Conservation (phyloP, 1,140 invertebrate species). For the Trigoniulus corallinus region DNA sequence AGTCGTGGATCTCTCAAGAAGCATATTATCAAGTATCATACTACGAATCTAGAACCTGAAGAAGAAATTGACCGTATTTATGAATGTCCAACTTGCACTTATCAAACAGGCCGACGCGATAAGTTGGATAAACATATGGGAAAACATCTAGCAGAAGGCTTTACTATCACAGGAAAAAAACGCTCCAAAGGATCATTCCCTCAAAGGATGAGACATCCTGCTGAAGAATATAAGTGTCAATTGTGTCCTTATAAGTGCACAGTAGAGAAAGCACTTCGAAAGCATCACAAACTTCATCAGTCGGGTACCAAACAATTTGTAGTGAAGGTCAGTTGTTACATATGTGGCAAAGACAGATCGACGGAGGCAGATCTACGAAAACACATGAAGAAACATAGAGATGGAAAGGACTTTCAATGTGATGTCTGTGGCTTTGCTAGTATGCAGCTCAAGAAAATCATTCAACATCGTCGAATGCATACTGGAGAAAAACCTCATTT, state of each 20-base stretch:
- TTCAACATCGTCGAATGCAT: slow-evolving; percentile 37
- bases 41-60: slow-evolving; percentile 9
- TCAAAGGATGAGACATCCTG: slow-evolving; percentile 19
- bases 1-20: slow-evolving; percentile 16
- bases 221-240: slow-evolving; percentile 19
- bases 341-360: slow-evolving; percentile 19
- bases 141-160: slow-evolving; percentile 19
- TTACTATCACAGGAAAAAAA: slow-evolving; percentile 20
- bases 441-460: slow-evolving; percentile 24
- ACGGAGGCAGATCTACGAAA: slow-evolving; percentile 17
- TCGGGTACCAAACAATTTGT: slow-evolving; percentile 10
- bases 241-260: slow-evolving; percentile 20
- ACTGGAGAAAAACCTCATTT: slow-evolving; percentile 40
- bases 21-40: slow-evolving; percentile 15
- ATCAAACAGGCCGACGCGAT: slow-evolving; percentile 15
- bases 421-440: slow-evolving; percentile 20
- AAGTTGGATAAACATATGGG: slow-evolving; percentile 20
- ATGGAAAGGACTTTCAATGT: slow-evolving; percentile 18
- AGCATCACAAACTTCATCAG: slow-evolving; percentile 18
- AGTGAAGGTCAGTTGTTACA: slow-evolving; percentile 14
- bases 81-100: slow-evolving; percentile 18
- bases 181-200: slow-evolving; percentile 16
- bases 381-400: slow-evolving; percentile 20
- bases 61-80: slow-evolving; percentile 13
- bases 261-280: slow-evolving; percentile 18